Evolutionary conservation across 1,140 invertebrate species (phyloP), one percentile per base, ranked within the genome.

Genomic region (Drosophila nebulosa): DNA sequence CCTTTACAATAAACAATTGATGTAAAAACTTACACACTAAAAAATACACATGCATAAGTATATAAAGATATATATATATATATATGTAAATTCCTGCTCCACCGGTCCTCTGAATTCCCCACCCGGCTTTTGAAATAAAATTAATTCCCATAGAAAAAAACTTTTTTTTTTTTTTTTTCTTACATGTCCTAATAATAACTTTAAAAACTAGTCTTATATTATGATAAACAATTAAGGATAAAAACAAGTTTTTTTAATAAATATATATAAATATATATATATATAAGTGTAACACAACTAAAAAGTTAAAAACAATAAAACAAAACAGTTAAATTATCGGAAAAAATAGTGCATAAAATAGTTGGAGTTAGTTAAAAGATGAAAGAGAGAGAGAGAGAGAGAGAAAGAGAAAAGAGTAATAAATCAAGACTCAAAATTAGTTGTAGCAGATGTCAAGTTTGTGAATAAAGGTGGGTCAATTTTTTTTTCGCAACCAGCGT

Each of bases 121-220:
- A 64, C 53, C 52, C 35, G 67, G 63, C 63, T 71, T 64, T 10
- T 50, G 46, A 50, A 57, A 67, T 46, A 46, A 60, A 60, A 60
- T 24, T 26, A 56, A 30, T 22, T 66, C 21, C 21, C 65, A 66
- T 39, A 46, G 14, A 63, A 64, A 24, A 55, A 46, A 42, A 50
- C 64, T 62, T 76, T 84, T 79, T 74, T 75, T 78, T 74, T 18
- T 69, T 16, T 63, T 30, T 69, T 69, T 65, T 69, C 42, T 14
- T 24, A 55, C 22, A 12, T 39, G 26, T 46, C 42, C 36, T 55
- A 74, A 69, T 55, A 32, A 67, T 68, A 69, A 56, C 64, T 65
- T 55, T 77, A 78, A 81, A 75, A 63, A 70, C 81, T 85, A 85
- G 81, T 85, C 83, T 67, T 59, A 63, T 85, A 86, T 83, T 58